A percentile compares a stretch with the other conserved stretches of the same genome.
phyloP scores from a whole-genome alignment of 2,797 vertebrate species.

The Sardinella longiceps region DNA sequence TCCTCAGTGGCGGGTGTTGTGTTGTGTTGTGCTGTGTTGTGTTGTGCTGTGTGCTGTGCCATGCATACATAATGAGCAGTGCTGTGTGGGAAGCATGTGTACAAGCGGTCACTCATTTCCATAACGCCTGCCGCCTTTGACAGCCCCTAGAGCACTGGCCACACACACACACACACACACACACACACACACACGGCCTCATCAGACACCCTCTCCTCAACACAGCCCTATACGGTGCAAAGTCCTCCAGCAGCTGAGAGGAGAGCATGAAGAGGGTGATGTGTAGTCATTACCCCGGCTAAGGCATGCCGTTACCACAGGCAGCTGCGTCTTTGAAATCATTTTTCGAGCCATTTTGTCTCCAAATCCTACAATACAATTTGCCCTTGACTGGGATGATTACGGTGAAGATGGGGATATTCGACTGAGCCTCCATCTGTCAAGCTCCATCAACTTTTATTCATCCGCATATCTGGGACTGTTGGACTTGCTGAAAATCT shows the following conservation, averaged over 20 bases:
- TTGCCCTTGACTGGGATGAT: slow-evolving; percentile 43
- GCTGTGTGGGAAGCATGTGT: not conserved
- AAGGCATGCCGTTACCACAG: not conserved
- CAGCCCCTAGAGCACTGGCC: not conserved
- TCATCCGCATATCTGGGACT: not conserved
- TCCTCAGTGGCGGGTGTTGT: not conserved
- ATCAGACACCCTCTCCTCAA: not conserved
- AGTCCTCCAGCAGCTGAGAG: not conserved
- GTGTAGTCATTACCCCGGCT: not conserved
- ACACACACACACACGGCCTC: not conserved
- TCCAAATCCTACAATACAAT: slow-evolving; percentile 3
- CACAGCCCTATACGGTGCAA: not conserved
- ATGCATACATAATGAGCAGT: not conserved
- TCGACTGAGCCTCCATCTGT: not conserved
- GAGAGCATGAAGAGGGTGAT: not conserved
- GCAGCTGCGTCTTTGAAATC: not conserved
- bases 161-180: not conserved
- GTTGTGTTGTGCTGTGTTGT: too few relatives aligned
- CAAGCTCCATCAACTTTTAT: not conserved
- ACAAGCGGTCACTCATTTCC: not conserved
- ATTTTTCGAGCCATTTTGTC: not conserved
- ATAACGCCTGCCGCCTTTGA: not conserved
- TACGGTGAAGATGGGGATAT: slow-evolving; percentile 44
- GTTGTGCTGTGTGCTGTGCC: not conserved
- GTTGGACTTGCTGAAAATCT: not conserved